Percentiles rank a stretch among this genome's conserved stretches.
Conservation (phyloP, 2,888 invertebrate genomes). For the Eustalomyia histrio region DNA sequence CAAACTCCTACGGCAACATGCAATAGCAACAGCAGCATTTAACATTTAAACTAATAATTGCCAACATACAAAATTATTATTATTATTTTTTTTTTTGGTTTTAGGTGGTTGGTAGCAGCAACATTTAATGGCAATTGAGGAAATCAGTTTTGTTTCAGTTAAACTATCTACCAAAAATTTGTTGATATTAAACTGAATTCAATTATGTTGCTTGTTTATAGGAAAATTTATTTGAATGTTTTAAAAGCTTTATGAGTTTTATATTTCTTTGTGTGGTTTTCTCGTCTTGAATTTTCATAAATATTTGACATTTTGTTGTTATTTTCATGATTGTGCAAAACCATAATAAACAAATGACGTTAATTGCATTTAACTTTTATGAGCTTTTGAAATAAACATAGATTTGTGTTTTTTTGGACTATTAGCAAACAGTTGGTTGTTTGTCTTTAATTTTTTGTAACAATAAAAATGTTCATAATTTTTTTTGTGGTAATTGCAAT, state of each 20-base stretch:
- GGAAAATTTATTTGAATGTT: conserved; percentile 13
- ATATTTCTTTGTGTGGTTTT: background rate
- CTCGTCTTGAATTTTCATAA: background rate
- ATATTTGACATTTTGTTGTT: conserved; percentile 4
- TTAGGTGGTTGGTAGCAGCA: too few relatives aligned
- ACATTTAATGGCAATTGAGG: conserved; percentile 1
- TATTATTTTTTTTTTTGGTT: too few relatives aligned
- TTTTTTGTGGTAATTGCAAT: background rate
- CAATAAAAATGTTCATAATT: background rate
- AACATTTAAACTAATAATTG: conserved; percentile 46
- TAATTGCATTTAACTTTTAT: background rate
- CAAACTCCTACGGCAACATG: conserved; percentile 18
- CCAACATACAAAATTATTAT: conserved; percentile 35
- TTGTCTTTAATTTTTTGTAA: background rate
- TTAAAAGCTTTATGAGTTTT: background rate
- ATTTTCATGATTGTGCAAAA: background rate
- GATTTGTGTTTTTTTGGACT: background rate
- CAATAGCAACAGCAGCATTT: conserved; percentile 18
- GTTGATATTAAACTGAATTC: conserved; percentile 14
- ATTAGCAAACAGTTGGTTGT: too few relatives aligned
- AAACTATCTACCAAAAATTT: conserved; percentile 21
- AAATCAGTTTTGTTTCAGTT: conserved; percentile 35
- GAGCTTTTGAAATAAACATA: background rate
- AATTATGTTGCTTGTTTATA: conserved; percentile 18
- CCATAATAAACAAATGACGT: background rate